Evolutionary conservation across 2,797 vertebrate genomes (phyloP), one percentile per base, ranked within the genome.

Genomic region (Australoheros facetus): DNA sequence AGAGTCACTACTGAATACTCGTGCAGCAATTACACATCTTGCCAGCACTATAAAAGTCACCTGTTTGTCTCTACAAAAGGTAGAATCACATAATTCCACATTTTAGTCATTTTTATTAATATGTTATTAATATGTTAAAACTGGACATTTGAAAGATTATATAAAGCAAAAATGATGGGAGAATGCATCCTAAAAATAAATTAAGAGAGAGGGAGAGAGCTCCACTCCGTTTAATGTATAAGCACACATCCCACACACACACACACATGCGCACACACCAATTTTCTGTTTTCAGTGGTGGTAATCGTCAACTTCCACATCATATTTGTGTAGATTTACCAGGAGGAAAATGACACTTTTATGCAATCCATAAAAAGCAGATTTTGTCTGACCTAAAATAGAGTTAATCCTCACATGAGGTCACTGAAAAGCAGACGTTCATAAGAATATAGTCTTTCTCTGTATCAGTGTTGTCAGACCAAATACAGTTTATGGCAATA

Each of bases 301-400:
- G 74, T 73, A 62, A 57, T 80, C 75, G 84, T 87, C 85, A 86
- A 81, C 71, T 57, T 62, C 60, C 10, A 45, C 66, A 79, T 85
- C 55, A 83, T 85, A 78, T 83, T 75, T 56, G 45, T 3, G 11
- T 51, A n/a, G 64, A 69, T 83, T 86, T 59, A 73, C 75, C 79
- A 19, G 45, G 48, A 77, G 78, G 55, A 60, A 66, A 66, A 79
- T 59, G 73, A 79, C 71, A 79, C 78, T 83, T 92, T 77, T 48
- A 88, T 78, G 39, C 55, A 82, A 87, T 89, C 88, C 80, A 84
- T 88, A 88, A 90, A 83, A 90, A 89, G 85, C 85, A 87, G 86
- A 89, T 89, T 88, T 84, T 71, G 76, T 75, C 64, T 75, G 73
- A 88, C 87, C 78, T 86, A 89, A 92, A 92, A 93, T 75, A 87